Percentiles rank a stretch among this genome's conserved stretches.
phyloP scores from a whole-genome alignment of 2,797 vertebrate genomes.

The Emys orbicularis region DNA sequence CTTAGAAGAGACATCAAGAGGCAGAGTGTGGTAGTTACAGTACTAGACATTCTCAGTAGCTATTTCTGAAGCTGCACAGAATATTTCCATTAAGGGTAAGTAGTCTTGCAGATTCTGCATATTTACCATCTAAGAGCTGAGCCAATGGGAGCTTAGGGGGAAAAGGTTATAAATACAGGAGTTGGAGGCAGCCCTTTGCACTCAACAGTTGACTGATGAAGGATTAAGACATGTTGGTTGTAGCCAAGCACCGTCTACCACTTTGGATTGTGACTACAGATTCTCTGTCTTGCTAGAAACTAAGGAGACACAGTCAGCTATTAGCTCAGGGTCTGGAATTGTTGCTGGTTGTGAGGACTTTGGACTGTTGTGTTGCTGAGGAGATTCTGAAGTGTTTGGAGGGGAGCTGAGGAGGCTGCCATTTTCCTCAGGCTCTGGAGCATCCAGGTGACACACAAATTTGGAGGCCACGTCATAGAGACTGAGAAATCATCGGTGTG shows the following conservation, averaged over 20 bases:
- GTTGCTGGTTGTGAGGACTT: background rate
- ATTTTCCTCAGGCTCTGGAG: background rate
- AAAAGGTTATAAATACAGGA: background rate
- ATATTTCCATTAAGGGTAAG: background rate
- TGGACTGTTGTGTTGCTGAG: background rate
- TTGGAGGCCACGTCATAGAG: background rate
- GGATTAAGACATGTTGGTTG: background rate
- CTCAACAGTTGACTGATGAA: background rate
- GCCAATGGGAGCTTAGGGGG: background rate
- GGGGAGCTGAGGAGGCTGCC: background rate
- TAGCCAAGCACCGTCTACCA: background rate
- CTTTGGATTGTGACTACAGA: background rate
- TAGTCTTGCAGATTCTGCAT: background rate
- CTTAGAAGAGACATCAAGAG: background rate
- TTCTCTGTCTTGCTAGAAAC: background rate
- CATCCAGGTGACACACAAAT: background rate
- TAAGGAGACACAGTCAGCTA: background rate
- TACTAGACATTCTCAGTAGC: background rate
- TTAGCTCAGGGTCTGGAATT: background rate
- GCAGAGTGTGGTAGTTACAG: background rate
- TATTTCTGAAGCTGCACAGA: background rate
- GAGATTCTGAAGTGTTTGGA: background rate
- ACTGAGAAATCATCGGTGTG: background rate
- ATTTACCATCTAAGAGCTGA: background rate
- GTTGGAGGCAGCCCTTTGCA: background rate